Evolutionary conservation across 2,113 vertebrate genomes (phyloP), one percentile per base, ranked within the genome.

Genomic region (Rhinichthys klamathensis): DNA sequence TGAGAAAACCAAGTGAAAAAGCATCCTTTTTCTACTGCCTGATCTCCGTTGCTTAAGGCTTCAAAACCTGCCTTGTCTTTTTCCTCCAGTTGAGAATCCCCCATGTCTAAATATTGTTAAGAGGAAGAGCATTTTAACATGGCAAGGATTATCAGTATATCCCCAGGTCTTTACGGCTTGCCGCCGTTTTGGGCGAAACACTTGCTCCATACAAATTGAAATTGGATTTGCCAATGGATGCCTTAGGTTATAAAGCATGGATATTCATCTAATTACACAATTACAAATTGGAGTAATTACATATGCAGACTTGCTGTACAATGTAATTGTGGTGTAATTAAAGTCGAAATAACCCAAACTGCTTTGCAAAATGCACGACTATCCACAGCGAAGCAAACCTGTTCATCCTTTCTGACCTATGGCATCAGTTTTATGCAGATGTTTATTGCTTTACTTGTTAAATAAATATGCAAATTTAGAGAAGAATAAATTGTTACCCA

Each of bases 241-340:
- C 94, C 94, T 95, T 90, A 94, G 94, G 95, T 95, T 94, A 94
- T 93, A 94, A 94, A 94, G 93, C 93, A 89, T 91, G 92, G 92
- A 94, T 95, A 95, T 94, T 94, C 94, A 94, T 95, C 93, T 95
- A 94, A 95, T 94, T 95, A 93, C 92, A 54, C 91, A 90, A 90
- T 92, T 93, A 93, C 93, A 93, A 82, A 93, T 93, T 92, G 91
- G 91, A 92, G 92, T 94, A 94, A 95, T 94, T 94, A 94, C 94
- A 94, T 91, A 92, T 92, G 88, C 89, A 90, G 92, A 93, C 93
- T 94, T 93, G 92, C 92, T 93, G 92, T 94, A 92, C 93, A 93
- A 90, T 93, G 94, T 94, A 95, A 95, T 95, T 94, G 92, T 91
- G 93, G 91, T 93, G 93, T 94, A 94, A 95, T 95, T 95, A 94